Evolutionary conservation across 2,888 invertebrate genomes (phyloP).

Genomic region (Ectemnius lituratus): DNA sequence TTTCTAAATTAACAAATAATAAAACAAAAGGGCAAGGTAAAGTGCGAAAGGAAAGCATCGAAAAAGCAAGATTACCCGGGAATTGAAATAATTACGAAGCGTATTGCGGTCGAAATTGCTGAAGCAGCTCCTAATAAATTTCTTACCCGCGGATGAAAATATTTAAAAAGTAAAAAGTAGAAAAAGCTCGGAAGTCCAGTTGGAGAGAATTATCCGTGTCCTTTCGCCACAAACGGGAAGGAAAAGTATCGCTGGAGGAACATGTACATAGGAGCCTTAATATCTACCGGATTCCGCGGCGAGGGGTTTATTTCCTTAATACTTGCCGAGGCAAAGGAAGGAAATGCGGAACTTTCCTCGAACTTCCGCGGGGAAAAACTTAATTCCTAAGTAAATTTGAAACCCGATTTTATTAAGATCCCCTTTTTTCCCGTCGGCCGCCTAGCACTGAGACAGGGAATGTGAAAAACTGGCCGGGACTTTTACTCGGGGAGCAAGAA

Average conservation of each 20-base stretch:
- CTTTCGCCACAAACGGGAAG: too few relatives aligned
- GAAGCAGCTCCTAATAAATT: too few relatives aligned
- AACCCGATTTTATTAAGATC: constrained; percentile 4
- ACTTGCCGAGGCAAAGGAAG: neutral
- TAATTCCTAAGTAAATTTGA: constrained; percentile 9
- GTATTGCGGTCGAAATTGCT: too few relatives aligned
- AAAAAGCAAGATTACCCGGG: too few relatives aligned
- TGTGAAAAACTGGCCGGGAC: neutral
- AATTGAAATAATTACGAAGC: too few relatives aligned
- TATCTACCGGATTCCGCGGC: neutral
- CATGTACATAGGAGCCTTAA: neutral
- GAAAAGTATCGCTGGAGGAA: neutral
- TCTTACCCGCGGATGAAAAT: too few relatives aligned
- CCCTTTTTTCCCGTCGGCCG: neutral
- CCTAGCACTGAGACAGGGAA: neutral
- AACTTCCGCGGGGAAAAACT: neutral
- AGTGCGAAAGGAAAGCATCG: too few relatives aligned
- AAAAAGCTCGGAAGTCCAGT: too few relatives aligned
- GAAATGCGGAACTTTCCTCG: neutral
- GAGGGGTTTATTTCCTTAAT: constrained; percentile 3
- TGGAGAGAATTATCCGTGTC: too few relatives aligned
- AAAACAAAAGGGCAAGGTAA: too few relatives aligned
- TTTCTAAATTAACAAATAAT: too few relatives aligned
- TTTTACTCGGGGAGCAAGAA: neutral
- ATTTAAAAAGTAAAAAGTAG: too few relatives aligned